Evolutionary conservation across 2,888 invertebrate species (phyloP).

Genomic region (Tachina fera): DNA sequence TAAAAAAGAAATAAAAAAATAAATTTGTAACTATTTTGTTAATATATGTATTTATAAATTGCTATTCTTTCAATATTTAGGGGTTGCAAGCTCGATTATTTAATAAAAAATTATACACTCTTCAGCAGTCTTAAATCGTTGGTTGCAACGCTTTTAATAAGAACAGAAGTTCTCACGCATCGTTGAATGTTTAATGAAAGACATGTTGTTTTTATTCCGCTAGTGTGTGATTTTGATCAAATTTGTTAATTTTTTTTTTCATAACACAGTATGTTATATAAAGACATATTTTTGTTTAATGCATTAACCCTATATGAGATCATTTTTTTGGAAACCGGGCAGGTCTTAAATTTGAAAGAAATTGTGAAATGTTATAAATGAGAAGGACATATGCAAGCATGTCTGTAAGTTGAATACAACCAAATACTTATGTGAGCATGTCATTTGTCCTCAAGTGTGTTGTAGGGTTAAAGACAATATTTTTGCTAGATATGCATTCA

Average conservation of each 20-base stretch:
- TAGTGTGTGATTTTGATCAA: constrained; percentile 52
- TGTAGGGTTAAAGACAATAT: constrained; percentile 39
- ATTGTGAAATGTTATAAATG: too few relatives aligned
- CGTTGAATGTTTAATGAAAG: constrained; percentile 58
- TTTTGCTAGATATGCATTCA: constrained; percentile 43
- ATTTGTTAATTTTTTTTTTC: constrained; percentile 29
- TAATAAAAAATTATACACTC: constrained; percentile 21
- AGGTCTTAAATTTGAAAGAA: too few relatives aligned
- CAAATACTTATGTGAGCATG: too few relatives aligned
- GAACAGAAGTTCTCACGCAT: constrained; percentile 67
- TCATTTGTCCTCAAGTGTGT: neutral
- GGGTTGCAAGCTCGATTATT: constrained; percentile 52
- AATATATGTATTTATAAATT: constrained; percentile 35
- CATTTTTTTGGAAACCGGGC: neutral
- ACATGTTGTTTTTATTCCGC: constrained; percentile 27
- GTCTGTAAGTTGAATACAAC: too few relatives aligned
- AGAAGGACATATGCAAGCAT: too few relatives aligned
- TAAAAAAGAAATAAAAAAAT: constrained; percentile 42
- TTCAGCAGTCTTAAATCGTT: constrained; percentile 41
- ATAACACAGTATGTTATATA: constrained; percentile 21
- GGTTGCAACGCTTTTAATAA: constrained; percentile 43
- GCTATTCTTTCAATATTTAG: constrained; percentile 40
- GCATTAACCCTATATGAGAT: constrained; percentile 39
- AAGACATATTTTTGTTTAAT: constrained; percentile 1
- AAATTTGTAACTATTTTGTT: constrained; percentile 12